A percentile compares a stretch with the other conserved stretches of the same genome.
Evolutionary conservation across 1,140 invertebrate genomes (phyloP).

Genomic region (Plutomurus gul): DNA sequence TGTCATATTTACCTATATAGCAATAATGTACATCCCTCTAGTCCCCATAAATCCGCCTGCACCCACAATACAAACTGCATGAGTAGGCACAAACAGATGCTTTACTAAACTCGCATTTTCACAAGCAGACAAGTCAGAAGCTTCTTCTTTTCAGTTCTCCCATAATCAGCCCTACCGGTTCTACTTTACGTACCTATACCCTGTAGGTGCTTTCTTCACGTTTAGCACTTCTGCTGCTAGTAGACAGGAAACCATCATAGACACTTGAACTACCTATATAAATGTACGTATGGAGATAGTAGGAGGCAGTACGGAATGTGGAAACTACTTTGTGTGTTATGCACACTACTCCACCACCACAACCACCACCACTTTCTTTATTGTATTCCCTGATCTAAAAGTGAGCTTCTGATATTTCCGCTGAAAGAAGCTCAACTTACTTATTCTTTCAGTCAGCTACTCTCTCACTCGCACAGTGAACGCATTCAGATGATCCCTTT

Average conservation of each 20-base stretch:
- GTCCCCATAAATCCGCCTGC: too few relatives aligned
- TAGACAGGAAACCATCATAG: background rate
- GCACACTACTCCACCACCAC: too few relatives aligned
- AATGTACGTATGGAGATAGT: background rate
- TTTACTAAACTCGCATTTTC: too few relatives aligned
- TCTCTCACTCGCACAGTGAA: background rate
- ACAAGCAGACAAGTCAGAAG: too few relatives aligned
- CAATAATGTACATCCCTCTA: too few relatives aligned
- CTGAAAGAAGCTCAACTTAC: background rate
- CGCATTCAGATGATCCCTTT: conserved; percentile 5
- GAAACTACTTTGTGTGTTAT: background rate
- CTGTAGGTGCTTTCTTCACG: background rate
- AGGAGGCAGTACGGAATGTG: background rate
- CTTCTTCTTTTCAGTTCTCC: too few relatives aligned
- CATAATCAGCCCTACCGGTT: too few relatives aligned
- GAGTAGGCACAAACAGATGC: too few relatives aligned
- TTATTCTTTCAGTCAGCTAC: too few relatives aligned
- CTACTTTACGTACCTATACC: too few relatives aligned
- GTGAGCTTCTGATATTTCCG: background rate
- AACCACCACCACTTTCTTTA: background rate
- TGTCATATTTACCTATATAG: too few relatives aligned
- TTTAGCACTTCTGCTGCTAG: background rate
- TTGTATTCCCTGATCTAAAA: background rate
- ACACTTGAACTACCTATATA: conserved; percentile 3
- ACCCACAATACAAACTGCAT: too few relatives aligned